Evolutionary conservation across 2,113 vertebrate species (phyloP).

Genomic region (Alouatta palliata): DNA sequence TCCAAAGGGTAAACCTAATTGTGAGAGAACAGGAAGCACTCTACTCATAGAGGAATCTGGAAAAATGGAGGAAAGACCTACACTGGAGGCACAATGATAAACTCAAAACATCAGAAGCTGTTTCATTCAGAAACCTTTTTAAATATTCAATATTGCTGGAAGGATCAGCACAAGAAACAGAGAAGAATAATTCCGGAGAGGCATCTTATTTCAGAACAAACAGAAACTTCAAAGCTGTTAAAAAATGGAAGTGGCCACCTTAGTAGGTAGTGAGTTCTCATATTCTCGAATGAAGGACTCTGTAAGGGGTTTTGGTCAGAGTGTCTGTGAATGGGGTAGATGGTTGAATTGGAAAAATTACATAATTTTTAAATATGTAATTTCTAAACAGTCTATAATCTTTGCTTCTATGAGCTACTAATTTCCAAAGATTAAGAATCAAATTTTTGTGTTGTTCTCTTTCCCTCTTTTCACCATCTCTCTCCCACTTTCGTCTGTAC

Average conservation of each 20-base stretch:
- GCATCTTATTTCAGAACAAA: neutral
- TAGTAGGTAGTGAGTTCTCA: too few species aligned
- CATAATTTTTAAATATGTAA: neutral
- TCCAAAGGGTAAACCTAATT: accelerated
- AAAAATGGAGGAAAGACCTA: neutral
- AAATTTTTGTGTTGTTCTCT: accelerated
- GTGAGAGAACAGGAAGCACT: neutral
- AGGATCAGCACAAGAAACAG: neutral
- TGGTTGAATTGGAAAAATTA: neutral
- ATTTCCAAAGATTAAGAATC: too few species aligned
- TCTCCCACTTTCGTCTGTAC: neutral
- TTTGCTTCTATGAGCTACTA: neutral
- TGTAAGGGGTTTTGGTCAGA: neutral
- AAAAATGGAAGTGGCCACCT: neutral
- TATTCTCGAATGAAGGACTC: neutral
- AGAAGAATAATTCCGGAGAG: neutral
- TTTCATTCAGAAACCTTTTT: neutral
- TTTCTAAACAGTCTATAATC: neutral
- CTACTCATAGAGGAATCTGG: neutral
- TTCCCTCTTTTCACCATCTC: accelerated
- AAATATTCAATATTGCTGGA: neutral
- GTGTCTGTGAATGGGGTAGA: neutral
- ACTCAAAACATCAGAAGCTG: too few species aligned
- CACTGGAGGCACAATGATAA: neutral
- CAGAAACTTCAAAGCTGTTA: neutral